Conservation (phyloP, 64 coral and sea anemone genomes). For the Platygyra sinensis region DNA sequence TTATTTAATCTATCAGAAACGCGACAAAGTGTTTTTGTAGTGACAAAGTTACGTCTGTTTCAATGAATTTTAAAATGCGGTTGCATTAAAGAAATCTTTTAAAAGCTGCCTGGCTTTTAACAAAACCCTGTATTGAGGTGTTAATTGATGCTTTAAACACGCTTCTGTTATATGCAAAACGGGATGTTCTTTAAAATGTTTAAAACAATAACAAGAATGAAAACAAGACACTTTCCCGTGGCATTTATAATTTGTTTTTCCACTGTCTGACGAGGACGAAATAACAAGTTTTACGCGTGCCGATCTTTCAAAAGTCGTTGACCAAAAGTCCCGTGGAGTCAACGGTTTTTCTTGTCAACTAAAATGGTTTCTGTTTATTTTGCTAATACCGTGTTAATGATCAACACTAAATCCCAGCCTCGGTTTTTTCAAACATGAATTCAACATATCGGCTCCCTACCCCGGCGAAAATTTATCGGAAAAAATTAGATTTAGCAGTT, state of each 20-base stretch:
- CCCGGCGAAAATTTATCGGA: neutral
- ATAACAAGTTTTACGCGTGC: neutral
- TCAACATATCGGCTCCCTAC: neutral
- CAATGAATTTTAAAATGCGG: constrained; percentile 30
- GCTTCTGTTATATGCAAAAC: constrained; percentile 22
- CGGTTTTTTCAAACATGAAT: neutral
- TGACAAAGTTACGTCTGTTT: neutral
- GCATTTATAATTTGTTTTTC: neutral
- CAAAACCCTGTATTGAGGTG: constrained; percentile 31
- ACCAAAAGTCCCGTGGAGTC: neutral
- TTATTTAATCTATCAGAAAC: neutral
- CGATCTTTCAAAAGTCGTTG: neutral
- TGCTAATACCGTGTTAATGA: constrained; percentile 36
- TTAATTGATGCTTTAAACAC: constrained; percentile 28
- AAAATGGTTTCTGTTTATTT: constrained; percentile 26
- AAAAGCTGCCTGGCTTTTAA: constrained; percentile 10
- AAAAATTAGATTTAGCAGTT: no score
- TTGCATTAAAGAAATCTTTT: neutral
- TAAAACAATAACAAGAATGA: neutral
- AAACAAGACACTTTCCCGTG: neutral
- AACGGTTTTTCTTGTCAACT: neutral
- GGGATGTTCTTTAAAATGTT: constrained; percentile 33
- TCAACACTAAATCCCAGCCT: neutral
- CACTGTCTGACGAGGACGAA: neutral
- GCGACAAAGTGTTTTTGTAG: neutral